A percentile compares a stretch with the other conserved stretches of the same genome.
Conservation (phyloP, 2,888 invertebrate species). For the Sympetrum striolatum region DNA sequence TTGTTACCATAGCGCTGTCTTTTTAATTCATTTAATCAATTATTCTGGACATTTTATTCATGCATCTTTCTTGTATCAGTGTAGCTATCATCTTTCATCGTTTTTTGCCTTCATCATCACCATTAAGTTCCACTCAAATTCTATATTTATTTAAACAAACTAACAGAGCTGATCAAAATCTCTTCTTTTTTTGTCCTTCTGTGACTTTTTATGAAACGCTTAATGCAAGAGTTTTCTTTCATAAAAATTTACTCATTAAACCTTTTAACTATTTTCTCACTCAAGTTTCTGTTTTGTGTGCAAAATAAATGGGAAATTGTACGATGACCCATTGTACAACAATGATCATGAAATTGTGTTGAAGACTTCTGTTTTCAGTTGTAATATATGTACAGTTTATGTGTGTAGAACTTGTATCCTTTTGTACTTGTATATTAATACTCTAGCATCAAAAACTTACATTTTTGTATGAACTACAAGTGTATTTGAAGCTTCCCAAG, state of each 20-base stretch:
- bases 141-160: constrained; percentile 34
- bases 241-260: constrained; percentile 46
- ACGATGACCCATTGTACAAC: constrained; percentile 27
- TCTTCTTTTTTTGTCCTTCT: constrained; percentile 31
- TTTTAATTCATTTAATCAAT: constrained; percentile 12
- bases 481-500: constrained; percentile 44
- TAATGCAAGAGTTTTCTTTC: constrained; percentile 44
- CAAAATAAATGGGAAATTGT: not conserved
- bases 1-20: constrained; percentile 39
- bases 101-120: constrained; percentile 28
- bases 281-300: constrained; percentile 19
- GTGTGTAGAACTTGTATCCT: constrained; percentile 46
- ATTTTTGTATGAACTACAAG: constrained; percentile 45
- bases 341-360: constrained; percentile 29
- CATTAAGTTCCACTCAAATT: constrained; percentile 31
- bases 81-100: constrained; percentile 29
- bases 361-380: constrained; percentile 47
- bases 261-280: not conserved
- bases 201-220: constrained; percentile 1
- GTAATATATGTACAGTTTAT: constrained; percentile 48
- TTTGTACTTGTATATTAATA: constrained; percentile 44
- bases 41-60: constrained; percentile 24
- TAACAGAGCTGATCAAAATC: constrained; percentile 25
- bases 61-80: constrained; percentile 26
- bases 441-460: constrained; percentile 37